phyloP scores from a whole-genome alignment of 2,797 vertebrate genomes.

The Rhinoraja longicauda region DNA sequence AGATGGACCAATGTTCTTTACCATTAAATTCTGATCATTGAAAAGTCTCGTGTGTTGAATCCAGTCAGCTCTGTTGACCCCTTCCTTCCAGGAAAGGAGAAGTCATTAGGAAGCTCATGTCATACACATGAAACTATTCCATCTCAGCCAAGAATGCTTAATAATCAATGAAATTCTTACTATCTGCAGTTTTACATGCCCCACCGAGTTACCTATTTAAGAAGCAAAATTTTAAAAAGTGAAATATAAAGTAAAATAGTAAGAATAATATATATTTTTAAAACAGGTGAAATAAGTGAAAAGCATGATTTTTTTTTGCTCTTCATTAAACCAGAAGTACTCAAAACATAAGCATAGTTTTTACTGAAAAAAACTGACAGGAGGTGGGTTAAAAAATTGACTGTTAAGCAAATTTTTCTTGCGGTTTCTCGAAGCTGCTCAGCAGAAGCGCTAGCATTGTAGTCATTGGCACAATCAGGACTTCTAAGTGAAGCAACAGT shows the following conservation, averaged over 20 bases:
- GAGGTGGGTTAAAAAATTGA: slow-evolving; percentile 29
- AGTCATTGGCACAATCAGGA: not conserved
- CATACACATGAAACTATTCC: not conserved
- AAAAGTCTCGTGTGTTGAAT: not conserved
- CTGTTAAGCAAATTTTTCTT: slow-evolving; percentile 34
- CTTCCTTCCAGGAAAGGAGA: not conserved
- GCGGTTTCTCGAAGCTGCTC: slow-evolving; percentile 42
- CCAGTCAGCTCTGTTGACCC: not conserved
- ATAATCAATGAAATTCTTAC: no score
- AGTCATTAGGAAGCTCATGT: not conserved
- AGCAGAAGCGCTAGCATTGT: slow-evolving; percentile 22
- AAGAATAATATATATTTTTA: not conserved
- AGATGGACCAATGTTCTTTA: not conserved
- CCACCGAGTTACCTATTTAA: not conserved
- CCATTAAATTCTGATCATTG: not conserved
- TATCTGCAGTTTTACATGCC: no score
- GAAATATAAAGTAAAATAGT: not conserved
- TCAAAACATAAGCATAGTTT: not conserved
- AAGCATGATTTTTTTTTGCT: not conserved
- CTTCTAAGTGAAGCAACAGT: slow-evolving; percentile 38
- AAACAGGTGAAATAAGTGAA: not conserved
- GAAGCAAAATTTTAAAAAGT: not conserved
- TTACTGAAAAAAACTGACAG: slow-evolving; percentile 27
- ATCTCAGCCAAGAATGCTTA: no score
- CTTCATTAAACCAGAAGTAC: not conserved